Conservation (phyloP, 1,140 invertebrate genomes). For the Portunus trituberculatus region DNA sequence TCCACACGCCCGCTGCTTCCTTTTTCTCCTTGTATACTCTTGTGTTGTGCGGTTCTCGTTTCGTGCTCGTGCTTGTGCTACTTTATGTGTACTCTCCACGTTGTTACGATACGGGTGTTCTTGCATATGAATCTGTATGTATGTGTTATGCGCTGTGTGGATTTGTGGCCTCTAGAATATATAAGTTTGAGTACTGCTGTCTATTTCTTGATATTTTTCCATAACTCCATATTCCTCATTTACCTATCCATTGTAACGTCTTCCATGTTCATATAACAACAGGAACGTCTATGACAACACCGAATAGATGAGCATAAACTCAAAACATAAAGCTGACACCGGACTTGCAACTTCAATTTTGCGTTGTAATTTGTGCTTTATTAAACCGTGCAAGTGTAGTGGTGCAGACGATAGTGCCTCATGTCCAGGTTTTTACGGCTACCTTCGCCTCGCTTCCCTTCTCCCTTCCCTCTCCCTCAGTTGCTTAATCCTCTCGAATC, state of each 20-base stretch:
- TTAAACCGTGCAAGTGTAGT: not conserved
- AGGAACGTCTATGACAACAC: no score
- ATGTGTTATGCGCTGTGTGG: not conserved
- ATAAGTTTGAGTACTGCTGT: no score
- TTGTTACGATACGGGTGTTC: not conserved
- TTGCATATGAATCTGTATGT: not conserved
- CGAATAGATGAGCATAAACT: no score
- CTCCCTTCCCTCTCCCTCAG: not conserved
- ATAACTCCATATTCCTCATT: no score
- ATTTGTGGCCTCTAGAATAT: not conserved
- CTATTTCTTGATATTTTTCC: no score
- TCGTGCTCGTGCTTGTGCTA: not conserved
- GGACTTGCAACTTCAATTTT: no score
- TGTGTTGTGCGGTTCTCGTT: not conserved
- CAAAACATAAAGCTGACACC: no score
- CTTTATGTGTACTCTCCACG: not conserved
- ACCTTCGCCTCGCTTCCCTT: not conserved
- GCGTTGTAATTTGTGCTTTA: not conserved
- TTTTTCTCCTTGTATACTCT: not conserved
- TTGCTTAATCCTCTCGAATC: not conserved
- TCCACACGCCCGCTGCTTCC: no score
- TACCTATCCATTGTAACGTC: no score
- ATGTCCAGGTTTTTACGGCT: not conserved
- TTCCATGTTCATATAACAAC: no score
- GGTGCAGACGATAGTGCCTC: not conserved